Evolutionary conservation across 92 coral and sea anemone species (phyloP), one percentile per base, ranked within the genome.

Genomic region (Epizoanthus scotinus): DNA sequence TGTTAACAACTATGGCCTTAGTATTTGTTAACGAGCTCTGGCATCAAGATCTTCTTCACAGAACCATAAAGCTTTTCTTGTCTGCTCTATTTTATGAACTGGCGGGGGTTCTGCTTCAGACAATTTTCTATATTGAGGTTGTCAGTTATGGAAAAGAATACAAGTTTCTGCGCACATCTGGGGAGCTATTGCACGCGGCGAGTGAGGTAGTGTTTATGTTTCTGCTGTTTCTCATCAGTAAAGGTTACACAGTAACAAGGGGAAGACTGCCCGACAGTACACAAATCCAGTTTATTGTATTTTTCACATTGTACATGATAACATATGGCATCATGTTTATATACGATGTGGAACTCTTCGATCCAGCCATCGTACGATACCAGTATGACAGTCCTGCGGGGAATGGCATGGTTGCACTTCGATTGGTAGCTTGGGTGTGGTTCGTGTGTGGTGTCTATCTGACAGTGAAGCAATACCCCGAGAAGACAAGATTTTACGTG

Each of bases 201-300:
- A 87, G 97, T 53, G 91, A 92, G 13, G 67, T 84, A 1, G 1
- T 69, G 17, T 80, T 92, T n/a, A 55, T 87, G 12, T 53, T 84
- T 40, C 73, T 92, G 26, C 44, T 90, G 19, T 47, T 90, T 36
- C 67, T 87, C 6, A 22, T 92, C 18, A 89, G 91, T 61, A 78
- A 90, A 62, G 97, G 97, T 2, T 92, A 83, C 89, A 90, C 91
- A 3, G 73, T 92, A 2, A 87, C 97, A 1, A 87, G 84, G 22
- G 90, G 82, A 0, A 68, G 85, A 47, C 78, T 92, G 19, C 61
- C 84, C 19, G 26, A n/a, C 55, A 12, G 25, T 20, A 78, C 54
- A 6, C 91, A 81, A 25, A 54, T 66, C 22, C 86, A 69, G 24
- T 82, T 92, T 40, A 56, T 70, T 3, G 58, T 82, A 6, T 92